phyloP scores from a whole-genome alignment of 2,797 vertebrate genomes.

The Tinamus major region DNA sequence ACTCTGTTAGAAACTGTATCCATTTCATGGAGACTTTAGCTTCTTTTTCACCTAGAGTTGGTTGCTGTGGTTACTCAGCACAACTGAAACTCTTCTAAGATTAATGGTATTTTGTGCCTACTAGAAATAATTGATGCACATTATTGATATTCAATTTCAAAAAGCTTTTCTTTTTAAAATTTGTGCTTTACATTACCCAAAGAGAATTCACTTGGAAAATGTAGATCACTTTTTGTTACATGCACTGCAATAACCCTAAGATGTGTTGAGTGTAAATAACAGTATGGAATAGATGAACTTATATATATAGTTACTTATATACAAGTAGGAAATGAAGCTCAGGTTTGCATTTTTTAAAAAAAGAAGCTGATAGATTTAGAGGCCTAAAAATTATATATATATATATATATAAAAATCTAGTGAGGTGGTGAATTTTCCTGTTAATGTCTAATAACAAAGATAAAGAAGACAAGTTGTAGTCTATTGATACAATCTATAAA shows the following conservation, averaged over 20 bases:
- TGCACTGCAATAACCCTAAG: neutral
- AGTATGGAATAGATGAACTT: neutral
- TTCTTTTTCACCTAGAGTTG: neutral
- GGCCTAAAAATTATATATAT: neutral
- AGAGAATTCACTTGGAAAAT: neutral
- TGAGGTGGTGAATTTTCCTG: neutral
- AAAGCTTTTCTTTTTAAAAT: neutral
- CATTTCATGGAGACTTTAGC: neutral
- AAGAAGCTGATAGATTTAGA: neutral
- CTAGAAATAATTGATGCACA: neutral
- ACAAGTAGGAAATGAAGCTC: neutral
- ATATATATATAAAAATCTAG: neutral
- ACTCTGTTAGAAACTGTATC: neutral
- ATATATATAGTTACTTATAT: neutral
- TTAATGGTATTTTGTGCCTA: neutral
- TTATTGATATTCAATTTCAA: neutral
- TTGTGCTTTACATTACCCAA: neutral
- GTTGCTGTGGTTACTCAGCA: neutral
- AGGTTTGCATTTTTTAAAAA: neutral
- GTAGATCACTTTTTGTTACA: neutral
- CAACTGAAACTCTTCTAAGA: neutral
- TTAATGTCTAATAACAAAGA: neutral
- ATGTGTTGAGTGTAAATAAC: neutral
- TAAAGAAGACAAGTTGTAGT: neutral
- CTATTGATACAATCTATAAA: neutral